phyloP scores from a whole-genome alignment of 2,888 invertebrate genomes.

The Meteorus cinctellus region DNA sequence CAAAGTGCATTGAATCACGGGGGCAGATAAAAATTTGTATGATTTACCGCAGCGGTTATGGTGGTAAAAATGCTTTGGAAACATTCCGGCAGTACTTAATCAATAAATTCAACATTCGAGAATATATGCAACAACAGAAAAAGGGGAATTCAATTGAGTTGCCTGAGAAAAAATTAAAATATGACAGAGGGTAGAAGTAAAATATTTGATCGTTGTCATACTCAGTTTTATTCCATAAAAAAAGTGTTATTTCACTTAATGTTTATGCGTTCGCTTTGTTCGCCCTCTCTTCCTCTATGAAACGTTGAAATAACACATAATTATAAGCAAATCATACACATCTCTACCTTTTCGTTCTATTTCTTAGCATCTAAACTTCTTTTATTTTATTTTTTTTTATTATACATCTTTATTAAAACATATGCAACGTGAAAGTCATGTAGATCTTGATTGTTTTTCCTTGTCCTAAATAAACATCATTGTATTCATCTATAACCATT shows the following conservation, averaged over 20 bases:
- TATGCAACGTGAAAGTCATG: not conserved
- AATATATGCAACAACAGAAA: slow-evolving; percentile 51
- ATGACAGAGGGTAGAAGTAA: slow-evolving; percentile 22
- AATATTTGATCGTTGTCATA: slow-evolving; percentile 44
- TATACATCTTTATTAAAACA: slow-evolving; percentile 47
- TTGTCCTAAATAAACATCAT: not conserved
- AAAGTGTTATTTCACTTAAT: slow-evolving; percentile 65
- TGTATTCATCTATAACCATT: not conserved
- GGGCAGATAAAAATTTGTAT: slow-evolving; percentile 60
- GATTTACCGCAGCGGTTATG: slow-evolving; percentile 64
- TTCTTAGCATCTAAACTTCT: slow-evolving; percentile 64
- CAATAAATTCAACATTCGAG: slow-evolving; percentile 64
- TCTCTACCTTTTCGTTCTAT: slow-evolving; percentile 64
- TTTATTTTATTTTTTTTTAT: slow-evolving; percentile 41
- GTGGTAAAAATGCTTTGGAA: slow-evolving; percentile 67
- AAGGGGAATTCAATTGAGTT: slow-evolving; percentile 43
- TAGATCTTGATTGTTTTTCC: not conserved
- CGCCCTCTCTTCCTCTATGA: slow-evolving; percentile 45
- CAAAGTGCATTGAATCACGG: slow-evolving; percentile 44
- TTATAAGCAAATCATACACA: slow-evolving; percentile 64
- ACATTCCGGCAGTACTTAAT: slow-evolving; percentile 67
- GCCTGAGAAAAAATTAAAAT: slow-evolving; percentile 41
- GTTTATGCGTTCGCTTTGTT: slow-evolving; percentile 1
- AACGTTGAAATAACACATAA: slow-evolving; percentile 63
- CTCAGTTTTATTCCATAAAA: slow-evolving; percentile 58